A percentile compares a stretch with the other conserved stretches of the same genome.
Evolutionary conservation across 2,888 invertebrate genomes (phyloP).

Genomic region (Brachynemurus nebulosus): DNA sequence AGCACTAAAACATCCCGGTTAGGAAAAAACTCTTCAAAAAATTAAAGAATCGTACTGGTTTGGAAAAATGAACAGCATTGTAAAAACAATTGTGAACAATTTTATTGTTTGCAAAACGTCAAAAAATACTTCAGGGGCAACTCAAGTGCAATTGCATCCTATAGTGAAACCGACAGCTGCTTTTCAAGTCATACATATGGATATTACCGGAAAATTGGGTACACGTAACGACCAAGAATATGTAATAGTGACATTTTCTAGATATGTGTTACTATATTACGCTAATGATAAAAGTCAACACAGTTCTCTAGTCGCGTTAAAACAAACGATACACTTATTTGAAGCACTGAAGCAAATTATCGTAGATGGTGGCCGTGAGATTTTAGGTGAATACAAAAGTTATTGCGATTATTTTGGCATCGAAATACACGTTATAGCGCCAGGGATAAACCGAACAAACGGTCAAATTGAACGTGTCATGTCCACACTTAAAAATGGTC

Average conservation of each 20-base stretch:
- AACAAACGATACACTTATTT: slow-evolving; percentile 12
- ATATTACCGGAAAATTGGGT: slow-evolving; percentile 20
- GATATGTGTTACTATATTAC: slow-evolving; percentile 19
- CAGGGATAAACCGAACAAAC: slow-evolving; percentile 20
- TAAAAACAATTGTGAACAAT: too few relatives aligned
- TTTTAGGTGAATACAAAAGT: slow-evolving; percentile 13
- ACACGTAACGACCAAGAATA: slow-evolving; percentile 21
- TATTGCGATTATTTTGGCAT: slow-evolving; percentile 14
- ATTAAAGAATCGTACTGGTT: too few relatives aligned
- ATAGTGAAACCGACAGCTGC: slow-evolving; percentile 21
- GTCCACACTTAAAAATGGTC: slow-evolving; percentile 18
- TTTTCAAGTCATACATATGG: slow-evolving; percentile 24
- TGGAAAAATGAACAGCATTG: too few relatives aligned
- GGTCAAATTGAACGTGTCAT: slow-evolving; percentile 22
- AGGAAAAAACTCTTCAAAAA: too few relatives aligned
- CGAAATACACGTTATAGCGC: slow-evolving; percentile 19
- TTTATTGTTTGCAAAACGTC: too few relatives aligned
- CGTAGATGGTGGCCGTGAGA: slow-evolving; percentile 15
- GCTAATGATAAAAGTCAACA: slow-evolving; percentile 22
- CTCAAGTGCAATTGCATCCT: slow-evolving; percentile 23
- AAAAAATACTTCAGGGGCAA: slow-evolving; percentile 21
- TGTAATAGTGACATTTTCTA: slow-evolving; percentile 21
- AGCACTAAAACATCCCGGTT: too few relatives aligned
- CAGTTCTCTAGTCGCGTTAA: slow-evolving; percentile 5
- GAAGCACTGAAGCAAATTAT: slow-evolving; percentile 8